These are phyloP conservation scores for Desmodus rotundus DNA, from an alignment of 2,113 vertebrate genomes.

Conservation along the genomic window DNA sequence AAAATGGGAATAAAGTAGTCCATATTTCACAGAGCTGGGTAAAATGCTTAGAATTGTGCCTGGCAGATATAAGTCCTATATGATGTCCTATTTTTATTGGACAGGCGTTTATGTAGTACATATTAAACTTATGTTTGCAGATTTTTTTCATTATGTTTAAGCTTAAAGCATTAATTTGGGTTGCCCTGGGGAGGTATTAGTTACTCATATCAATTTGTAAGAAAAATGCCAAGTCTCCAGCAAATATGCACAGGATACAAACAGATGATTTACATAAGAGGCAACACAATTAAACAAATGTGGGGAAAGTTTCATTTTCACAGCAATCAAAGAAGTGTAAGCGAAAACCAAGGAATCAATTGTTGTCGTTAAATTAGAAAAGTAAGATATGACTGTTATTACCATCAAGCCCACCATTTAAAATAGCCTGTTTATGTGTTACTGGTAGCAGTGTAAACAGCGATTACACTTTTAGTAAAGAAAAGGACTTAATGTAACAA, in stretches of 20 bases:
- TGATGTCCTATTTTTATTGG: neutral
- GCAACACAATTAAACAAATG: neutral
- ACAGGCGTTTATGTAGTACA: neutral
- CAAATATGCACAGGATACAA: neutral
- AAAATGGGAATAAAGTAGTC: neutral
- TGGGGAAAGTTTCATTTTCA: neutral
- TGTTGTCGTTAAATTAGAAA: neutral
- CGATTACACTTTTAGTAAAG: neutral
- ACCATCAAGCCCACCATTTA: neutral
- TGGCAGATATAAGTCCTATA: neutral
- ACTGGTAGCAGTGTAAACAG: neutral
- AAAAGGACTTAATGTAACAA: slow-evolving; percentile 10
- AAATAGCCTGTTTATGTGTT: neutral
- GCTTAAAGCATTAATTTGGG: neutral
- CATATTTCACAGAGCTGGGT: neutral
- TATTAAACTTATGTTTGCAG: neutral
- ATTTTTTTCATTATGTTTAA: neutral
- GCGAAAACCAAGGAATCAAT: neutral
- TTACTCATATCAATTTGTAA: slow-evolving; percentile 1
- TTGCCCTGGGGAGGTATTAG: neutral
- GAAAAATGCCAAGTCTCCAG: neutral
- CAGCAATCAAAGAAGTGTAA: neutral
- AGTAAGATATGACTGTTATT: neutral
- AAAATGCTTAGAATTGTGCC: neutral
- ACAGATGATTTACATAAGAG: neutral